Percentiles rank a stretch among this genome's conserved stretches.
Conservation (phyloP, 2,797 vertebrate species). For the Heteromormyrus szaboi region DNA sequence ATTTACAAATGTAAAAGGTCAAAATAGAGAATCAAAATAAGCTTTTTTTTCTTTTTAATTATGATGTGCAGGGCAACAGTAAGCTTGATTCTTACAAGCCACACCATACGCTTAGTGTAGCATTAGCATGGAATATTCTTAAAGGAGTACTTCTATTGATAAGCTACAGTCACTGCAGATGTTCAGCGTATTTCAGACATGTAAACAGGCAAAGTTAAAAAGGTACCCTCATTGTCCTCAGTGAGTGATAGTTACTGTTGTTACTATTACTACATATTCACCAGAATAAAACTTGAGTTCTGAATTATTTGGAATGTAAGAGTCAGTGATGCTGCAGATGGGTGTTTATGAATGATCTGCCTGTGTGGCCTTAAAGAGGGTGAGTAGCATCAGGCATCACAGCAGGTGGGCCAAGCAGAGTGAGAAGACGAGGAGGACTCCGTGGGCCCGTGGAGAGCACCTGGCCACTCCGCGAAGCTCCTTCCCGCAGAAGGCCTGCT, state of each 20-base stretch:
- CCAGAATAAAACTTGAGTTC: not conserved
- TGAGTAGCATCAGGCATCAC: constrained; percentile 55
- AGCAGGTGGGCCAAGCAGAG: constrained; percentile 52
- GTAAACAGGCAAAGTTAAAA: not conserved
- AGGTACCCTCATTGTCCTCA: not conserved
- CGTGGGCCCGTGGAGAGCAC: constrained; percentile 19
- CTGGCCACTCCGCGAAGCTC: constrained; percentile 40
- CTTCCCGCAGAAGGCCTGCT: constrained; percentile 49
- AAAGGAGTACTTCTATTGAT: not conserved
- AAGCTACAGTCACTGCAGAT: not conserved
- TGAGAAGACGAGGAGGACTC: constrained; percentile 45
- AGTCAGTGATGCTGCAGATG: not conserved
- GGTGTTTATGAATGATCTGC: not conserved
- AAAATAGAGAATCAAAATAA: not conserved
- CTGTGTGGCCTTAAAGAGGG: not conserved
- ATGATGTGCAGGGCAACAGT: not conserved
- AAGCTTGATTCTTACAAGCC: not conserved
- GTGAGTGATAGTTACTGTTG: not conserved
- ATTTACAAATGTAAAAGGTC: not conserved
- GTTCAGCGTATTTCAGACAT: not conserved
- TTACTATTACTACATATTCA: not conserved
- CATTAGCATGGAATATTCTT: not conserved
- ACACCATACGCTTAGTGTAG: not conserved
- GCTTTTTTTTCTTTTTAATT: not conserved
- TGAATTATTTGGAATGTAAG: not conserved